Percentiles rank a stretch among this genome's conserved stretches.
phyloP scores from a whole-genome alignment of 2,113 vertebrate genomes.

The Poeciliopsis prolifica region DNA sequence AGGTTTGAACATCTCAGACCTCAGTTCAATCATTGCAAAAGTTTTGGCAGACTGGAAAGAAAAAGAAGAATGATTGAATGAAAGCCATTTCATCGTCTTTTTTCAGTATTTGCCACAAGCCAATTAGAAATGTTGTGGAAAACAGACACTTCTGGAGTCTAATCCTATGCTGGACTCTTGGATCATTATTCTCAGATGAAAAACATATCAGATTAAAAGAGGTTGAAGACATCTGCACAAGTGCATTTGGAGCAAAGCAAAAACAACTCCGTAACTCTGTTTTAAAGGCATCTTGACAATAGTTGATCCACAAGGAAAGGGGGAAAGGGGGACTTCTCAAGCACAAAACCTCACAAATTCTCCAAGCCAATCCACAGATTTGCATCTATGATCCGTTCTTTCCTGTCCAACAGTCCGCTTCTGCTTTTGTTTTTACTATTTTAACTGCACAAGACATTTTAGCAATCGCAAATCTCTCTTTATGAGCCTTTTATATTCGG shows the following conservation, averaged over 20 bases:
- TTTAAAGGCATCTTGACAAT: constrained; percentile 41
- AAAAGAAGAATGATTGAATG: neutral
- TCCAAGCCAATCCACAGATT: constrained; percentile 31
- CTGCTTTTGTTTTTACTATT: constrained; percentile 2
- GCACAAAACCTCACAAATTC: constrained; percentile 47
- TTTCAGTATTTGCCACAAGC: no score
- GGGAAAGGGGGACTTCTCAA: constrained; percentile 29
- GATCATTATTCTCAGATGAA: no score
- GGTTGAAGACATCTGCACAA: no score
- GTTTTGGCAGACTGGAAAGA: neutral
- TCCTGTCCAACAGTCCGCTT: neutral
- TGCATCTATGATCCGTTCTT: constrained; percentile 22
- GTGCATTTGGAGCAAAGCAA: no score
- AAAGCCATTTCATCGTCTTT: neutral
- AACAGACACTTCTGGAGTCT: no score
- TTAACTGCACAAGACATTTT: constrained; percentile 1
- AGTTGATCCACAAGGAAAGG: constrained; percentile 43
- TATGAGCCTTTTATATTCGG: constrained; percentile 10
- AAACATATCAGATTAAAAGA: no score
- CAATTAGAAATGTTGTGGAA: no score
- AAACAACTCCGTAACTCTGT: constrained; percentile 11
- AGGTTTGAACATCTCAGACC: neutral
- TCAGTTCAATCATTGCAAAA: neutral
- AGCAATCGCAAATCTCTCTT: constrained; percentile 16
- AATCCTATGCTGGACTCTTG: no score